These are phyloP conservation scores for Schizopygopsis malacanthus DNA, from an alignment of 2,797 vertebrate genomes.

Conservation along the genomic window DNA sequence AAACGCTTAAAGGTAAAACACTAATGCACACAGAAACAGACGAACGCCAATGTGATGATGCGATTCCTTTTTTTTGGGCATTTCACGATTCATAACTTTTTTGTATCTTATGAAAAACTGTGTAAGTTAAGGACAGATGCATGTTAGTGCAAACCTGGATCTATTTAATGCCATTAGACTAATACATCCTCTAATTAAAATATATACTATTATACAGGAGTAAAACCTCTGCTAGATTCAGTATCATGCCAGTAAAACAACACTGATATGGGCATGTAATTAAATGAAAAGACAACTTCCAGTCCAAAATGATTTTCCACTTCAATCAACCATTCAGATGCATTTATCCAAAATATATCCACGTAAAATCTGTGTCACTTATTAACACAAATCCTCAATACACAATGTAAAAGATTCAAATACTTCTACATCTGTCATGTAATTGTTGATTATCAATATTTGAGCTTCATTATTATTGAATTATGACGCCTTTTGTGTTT, in stretches of 20 bases:
- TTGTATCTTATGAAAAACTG: background rate
- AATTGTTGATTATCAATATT: constrained; percentile 1
- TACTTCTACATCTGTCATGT: constrained; percentile 25
- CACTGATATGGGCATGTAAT: constrained; percentile 24
- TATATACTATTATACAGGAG: background rate
- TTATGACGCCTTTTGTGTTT: background rate
- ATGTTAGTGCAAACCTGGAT: constrained; percentile 20
- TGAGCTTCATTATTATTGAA: background rate
- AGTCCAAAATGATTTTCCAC: constrained; percentile 1
- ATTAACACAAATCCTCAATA: background rate
- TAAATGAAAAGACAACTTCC: background rate
- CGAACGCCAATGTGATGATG: constrained; percentile 16
- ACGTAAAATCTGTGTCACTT: background rate
- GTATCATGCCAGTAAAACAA: background rate
- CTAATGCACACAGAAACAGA: constrained; percentile 37
- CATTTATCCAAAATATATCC: constrained; percentile 37
- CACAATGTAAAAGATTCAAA: constrained; percentile 9
- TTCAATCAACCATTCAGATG: background rate
- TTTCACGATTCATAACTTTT: background rate
- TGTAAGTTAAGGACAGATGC: background rate
- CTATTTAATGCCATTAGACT: background rate
- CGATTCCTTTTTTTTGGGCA: background rate
- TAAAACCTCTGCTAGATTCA: background rate
- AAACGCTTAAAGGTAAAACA: constrained; percentile 20
- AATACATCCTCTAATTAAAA: background rate